Conservation (phyloP, 37 sponge, comb jelly and placozoan species). For the Chondrilla cf. caribensis region DNA sequence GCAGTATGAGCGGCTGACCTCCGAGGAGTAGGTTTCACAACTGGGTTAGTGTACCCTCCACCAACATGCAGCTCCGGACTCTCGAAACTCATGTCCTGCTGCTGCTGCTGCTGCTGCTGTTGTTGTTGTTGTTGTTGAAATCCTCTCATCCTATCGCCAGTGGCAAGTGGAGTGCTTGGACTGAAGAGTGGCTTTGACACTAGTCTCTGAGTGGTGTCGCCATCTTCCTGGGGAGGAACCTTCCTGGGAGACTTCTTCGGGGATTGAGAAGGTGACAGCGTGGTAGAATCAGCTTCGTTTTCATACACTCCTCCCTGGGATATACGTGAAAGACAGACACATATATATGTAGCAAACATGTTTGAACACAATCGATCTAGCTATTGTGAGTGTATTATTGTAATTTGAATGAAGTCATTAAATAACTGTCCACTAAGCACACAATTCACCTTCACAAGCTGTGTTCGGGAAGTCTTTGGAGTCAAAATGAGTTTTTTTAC, state of each 20-base stretch:
- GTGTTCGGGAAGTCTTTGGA: slow-evolving; percentile 38
- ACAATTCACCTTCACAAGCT: slow-evolving; percentile 31
- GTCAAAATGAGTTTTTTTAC: slow-evolving; percentile 68
- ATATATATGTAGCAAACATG: too few species aligned
- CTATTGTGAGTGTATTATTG: too few species aligned
- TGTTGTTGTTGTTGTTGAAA: too few species aligned
- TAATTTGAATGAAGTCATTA: too few species aligned
- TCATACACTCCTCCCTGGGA: too few species aligned
- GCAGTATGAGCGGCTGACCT: slow-evolving; percentile 21
- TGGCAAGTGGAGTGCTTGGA: slow-evolving; percentile 16
- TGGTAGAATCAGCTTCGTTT: slow-evolving; percentile 20
- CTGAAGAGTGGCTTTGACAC: slow-evolving; percentile 15
- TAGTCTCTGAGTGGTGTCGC: background rate
- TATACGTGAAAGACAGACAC: too few species aligned
- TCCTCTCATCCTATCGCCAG: background rate
- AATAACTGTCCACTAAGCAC: too few species aligned
- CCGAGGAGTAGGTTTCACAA: slow-evolving; percentile 33
- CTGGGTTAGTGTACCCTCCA: slow-evolving; percentile 3
- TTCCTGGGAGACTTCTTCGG: background rate
- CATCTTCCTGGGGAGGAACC: background rate
- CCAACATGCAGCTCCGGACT: slow-evolving; percentile 51
- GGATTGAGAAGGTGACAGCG: background rate
- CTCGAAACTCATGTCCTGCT: slow-evolving; percentile 18
- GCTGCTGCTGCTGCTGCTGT: too few species aligned
- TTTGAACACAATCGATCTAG: too few species aligned